A percentile compares a stretch with the other conserved stretches of the same genome.
Evolutionary conservation across 1,140 invertebrate genomes (phyloP).

Genomic region (Ostrea denselamellosa): DNA sequence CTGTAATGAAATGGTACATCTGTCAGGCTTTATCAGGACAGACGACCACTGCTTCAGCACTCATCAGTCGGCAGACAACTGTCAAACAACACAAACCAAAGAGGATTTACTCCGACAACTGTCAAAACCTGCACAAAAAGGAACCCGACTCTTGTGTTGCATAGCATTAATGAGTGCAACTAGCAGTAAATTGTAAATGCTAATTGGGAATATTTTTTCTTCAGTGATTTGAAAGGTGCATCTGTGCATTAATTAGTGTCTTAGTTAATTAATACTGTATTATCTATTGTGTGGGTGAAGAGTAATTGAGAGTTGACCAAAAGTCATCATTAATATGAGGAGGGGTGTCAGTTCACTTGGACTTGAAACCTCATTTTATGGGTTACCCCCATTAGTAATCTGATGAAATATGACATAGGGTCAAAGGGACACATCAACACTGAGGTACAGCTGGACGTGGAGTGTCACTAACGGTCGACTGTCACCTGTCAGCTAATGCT

Average conservation of each 20-base stretch:
- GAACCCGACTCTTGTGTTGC: too few species aligned
- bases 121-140: slow-evolving; percentile 3
- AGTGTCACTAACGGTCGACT: neutral
- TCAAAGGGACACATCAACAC: slow-evolving; percentile 27
- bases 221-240: neutral
- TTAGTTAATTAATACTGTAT: neutral
- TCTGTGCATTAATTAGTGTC: slow-evolving; percentile 31
- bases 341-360: neutral
- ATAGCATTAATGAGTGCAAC: neutral
- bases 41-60: slow-evolving; percentile 2
- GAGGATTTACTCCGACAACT: neutral
- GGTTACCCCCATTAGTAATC: neutral
- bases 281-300: slow-evolving; percentile 20
- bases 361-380: neutral
- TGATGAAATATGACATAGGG: neutral
- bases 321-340: slow-evolving; percentile 27
- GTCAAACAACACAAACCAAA: neutral
- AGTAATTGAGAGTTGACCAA: slow-evolving; percentile 9
- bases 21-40: neutral
- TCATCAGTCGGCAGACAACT: neutral
- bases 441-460: neutral
- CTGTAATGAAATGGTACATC: slow-evolving; percentile 32
- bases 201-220: neutral
- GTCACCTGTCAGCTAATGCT: slow-evolving; percentile 21
- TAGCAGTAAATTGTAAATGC: neutral